phyloP scores from a whole-genome alignment of 2,888 invertebrate genomes.

The Drosophila koepferae region DNA sequence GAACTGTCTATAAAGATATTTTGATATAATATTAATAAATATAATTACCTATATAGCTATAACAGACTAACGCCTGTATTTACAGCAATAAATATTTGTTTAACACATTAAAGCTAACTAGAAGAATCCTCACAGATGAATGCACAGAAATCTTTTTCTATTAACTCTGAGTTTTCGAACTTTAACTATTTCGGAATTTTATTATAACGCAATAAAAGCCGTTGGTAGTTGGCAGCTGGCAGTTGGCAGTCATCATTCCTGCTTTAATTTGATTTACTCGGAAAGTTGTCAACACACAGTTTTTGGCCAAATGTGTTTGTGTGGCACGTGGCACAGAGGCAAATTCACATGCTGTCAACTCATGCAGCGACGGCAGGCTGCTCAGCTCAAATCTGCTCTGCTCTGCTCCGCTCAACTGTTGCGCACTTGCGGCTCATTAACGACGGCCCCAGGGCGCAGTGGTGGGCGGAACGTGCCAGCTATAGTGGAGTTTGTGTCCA shows the following conservation, averaged over 20 bases:
- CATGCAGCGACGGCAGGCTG: conserved; percentile 16
- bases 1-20: no score
- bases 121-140: background rate
- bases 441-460: conserved; percentile 28
- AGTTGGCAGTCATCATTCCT: background rate
- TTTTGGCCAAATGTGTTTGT: conserved; percentile 6
- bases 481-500: conserved; percentile 20
- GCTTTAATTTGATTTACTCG: conserved; percentile 14
- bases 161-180: background rate
- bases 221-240: background rate
- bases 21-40: no score
- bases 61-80: background rate
- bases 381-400: conserved; percentile 37
- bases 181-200: background rate
- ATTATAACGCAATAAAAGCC: conserved; percentile 4
- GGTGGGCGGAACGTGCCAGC: background rate
- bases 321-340: conserved; percentile 26
- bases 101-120: background rate
- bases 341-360: conserved; percentile 25
- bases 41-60: no score
- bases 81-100: background rate
- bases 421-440: conserved; percentile 74
- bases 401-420: conserved; percentile 67
- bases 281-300: conserved; percentile 6
- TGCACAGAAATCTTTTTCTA: background rate